Evolutionary conservation across 2,888 invertebrate genomes (phyloP), one percentile per base, ranked within the genome.

Genomic region (Teleiodes luculella): DNA sequence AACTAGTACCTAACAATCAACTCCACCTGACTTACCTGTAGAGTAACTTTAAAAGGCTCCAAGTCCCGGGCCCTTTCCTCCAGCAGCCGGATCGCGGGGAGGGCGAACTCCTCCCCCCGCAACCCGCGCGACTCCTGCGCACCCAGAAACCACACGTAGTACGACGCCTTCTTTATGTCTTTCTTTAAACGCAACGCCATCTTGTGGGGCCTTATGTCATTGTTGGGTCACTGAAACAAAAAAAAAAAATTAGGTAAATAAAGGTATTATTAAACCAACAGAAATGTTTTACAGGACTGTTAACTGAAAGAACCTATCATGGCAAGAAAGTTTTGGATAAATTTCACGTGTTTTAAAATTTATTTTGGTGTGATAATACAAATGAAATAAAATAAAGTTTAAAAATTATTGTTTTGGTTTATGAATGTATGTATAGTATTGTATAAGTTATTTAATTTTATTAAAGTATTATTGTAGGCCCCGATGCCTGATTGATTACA

Each of bases 131-230:
- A 96, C 89, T 98, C 98, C 88, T 97, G 96, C 68, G 98, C 98
- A 18, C 98, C 98, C 72, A 98, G 92, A 90, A 98, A 96, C 95
- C 96, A 96, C 61, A 96, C 96, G 87, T 96, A 96, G 88, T 96
- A 96, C 35, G 96, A 96, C 57, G 96, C 95, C 78, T 96, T 96
- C 87, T 96, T 96, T 70, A 96, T 94, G 80, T 96, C 96, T 83
- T 95, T 95, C 80, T 94, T 93, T 68, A 94, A 82, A 87, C 94
- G 92, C 75, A 95, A 88, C 79, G 95, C 95, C 95, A 95, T 95
- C 74, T 90, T 92, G 78, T 20, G 48, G 59, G 56, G 57, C 63
- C 62, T 73, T 89, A 87, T 85, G 87, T 72, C 88, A 88, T 88
- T 76, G 82, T 87, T 77, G 69, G 60, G 54, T 63, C 63, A 61